Evolutionary conservation across 2,797 vertebrate species (phyloP).

Genomic region (Acanthis flammea): DNA sequence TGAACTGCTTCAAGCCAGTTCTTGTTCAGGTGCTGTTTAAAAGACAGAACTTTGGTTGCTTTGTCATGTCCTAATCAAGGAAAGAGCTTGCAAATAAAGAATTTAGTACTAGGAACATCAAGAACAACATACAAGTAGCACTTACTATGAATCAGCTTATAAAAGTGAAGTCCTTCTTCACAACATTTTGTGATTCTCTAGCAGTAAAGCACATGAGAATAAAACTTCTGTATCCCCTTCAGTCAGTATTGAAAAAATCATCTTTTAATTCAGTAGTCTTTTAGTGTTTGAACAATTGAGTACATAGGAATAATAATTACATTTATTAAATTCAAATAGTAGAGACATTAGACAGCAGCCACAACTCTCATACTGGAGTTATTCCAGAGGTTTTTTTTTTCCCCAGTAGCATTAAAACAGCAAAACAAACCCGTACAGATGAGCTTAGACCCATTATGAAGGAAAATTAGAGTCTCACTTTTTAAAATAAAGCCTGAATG

Average conservation of each 20-base stretch:
- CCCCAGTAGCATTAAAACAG: not conserved
- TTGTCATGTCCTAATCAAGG: not conserved
- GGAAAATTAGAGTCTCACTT: not conserved
- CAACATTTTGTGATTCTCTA: not conserved
- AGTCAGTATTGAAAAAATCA: not conserved
- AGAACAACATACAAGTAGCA: not conserved
- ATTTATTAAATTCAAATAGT: not conserved
- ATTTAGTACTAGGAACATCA: not conserved
- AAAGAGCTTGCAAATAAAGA: not conserved
- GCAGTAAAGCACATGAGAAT: not conserved
- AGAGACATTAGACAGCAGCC: not conserved
- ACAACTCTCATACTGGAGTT: not conserved
- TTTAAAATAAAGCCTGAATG: not conserved
- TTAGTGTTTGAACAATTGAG: not conserved
- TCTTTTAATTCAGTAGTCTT: constrained; percentile 9
- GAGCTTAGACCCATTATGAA: not conserved
- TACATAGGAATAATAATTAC: not conserved
- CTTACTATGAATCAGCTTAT: not conserved
- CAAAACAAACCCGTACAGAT: not conserved
- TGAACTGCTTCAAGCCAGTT: not conserved
- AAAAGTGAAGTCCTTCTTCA: not conserved
- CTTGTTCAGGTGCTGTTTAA: not conserved
- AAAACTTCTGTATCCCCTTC: not conserved
- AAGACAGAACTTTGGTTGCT: not conserved
- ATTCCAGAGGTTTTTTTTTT: not conserved